phyloP scores from a whole-genome alignment of 1,140 invertebrate species.

The Artemia franciscana region DNA sequence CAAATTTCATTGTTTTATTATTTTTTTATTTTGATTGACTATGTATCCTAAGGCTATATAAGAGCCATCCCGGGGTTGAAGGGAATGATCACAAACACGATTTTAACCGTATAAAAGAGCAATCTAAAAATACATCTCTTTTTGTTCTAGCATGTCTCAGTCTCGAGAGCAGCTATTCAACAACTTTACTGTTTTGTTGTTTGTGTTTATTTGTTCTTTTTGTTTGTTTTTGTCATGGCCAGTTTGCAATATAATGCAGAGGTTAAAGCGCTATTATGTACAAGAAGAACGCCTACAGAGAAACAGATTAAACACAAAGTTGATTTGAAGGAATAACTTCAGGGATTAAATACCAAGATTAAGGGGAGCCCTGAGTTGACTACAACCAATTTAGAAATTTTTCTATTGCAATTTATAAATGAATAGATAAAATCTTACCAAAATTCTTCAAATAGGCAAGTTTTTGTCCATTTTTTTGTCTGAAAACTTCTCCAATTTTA shows the following conservation, averaged over 20 bases:
- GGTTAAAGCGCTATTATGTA: constrained; percentile 19
- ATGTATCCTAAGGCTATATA: no score
- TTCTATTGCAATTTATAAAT: not conserved
- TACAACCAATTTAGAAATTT: not conserved
- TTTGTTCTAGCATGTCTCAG: no score
- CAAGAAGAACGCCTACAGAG: constrained; percentile 14
- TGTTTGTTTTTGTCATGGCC: no score
- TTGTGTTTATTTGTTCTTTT: no score
- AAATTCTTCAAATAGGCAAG: constrained; percentile 18
- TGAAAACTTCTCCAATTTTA: constrained; percentile 30
- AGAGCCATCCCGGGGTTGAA: no score
- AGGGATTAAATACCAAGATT: constrained; percentile 16
- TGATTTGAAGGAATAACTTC: not conserved
- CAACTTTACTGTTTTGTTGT: no score
- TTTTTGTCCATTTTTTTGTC: constrained; percentile 21
- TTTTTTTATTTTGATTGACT: no score
- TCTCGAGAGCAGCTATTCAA: no score
- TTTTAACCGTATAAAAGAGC: no score
- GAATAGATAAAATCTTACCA: constrained; percentile 14
- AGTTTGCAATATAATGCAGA: not conserved
- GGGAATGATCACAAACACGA: no score
- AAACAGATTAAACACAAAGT: not conserved
- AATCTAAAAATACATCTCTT: no score
- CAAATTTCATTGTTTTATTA: no score
- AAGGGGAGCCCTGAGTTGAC: constrained; percentile 5